phyloP scores from a whole-genome alignment of 2,113 vertebrate species.

The Cyanistes caeruleus region DNA sequence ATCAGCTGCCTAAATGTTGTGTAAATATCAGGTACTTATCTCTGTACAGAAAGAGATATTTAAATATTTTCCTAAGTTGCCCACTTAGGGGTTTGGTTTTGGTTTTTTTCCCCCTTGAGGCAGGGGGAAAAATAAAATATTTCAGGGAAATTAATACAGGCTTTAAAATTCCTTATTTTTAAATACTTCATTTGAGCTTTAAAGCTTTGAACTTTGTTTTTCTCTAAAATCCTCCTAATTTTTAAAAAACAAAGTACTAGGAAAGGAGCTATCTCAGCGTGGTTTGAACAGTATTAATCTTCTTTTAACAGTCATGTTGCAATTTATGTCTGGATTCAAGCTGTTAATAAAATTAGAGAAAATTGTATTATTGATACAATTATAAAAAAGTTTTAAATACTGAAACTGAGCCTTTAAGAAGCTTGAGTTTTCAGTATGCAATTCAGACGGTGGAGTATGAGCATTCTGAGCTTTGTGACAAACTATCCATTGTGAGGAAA shows the following conservation, averaged over 20 bases:
- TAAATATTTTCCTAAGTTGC: background rate
- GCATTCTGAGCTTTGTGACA: background rate
- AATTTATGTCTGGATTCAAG: background rate
- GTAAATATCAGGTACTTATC: background rate
- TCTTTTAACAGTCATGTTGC: background rate
- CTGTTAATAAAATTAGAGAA: background rate
- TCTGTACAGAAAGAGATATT: background rate
- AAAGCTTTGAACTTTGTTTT: background rate
- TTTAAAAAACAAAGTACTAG: background rate
- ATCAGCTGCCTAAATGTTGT: background rate
- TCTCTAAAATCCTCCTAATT: background rate
- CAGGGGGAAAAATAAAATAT: fast-evolving
- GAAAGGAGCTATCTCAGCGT: background rate
- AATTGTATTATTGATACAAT: background rate
- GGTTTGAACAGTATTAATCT: background rate
- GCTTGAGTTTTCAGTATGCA: background rate
- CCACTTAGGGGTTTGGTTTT: background rate
- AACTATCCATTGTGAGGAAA: background rate
- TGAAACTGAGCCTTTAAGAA: background rate
- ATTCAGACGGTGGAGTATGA: background rate
- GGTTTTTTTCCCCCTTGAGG: fast-evolving
- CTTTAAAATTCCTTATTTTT: background rate
- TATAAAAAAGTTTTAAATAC: background rate
- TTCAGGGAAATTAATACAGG: background rate
- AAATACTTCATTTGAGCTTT: background rate